Percentiles rank a stretch among this genome's conserved stretches.
Evolutionary conservation across 2,113 vertebrate genomes (phyloP).

Genomic region (Gopherus evgoodei): DNA sequence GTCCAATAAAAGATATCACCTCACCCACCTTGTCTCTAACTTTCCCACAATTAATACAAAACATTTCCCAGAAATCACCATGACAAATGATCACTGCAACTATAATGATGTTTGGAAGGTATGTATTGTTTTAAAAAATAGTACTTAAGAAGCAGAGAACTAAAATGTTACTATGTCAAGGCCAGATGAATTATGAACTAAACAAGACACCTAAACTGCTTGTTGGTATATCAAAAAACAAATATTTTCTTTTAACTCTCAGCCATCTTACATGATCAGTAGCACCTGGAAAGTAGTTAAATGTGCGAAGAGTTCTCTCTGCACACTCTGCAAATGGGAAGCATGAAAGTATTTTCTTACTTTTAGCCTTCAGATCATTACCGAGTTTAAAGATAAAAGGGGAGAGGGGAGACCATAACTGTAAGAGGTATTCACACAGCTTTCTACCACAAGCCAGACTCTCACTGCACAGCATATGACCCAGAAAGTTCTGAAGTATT

Average conservation of each 20-base stretch:
- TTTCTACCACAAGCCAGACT: slow-evolving; percentile 32
- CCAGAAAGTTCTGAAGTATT: slow-evolving; percentile 9
- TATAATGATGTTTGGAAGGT: not conserved
- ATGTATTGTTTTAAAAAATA: not conserved
- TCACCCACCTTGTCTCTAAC: not conserved
- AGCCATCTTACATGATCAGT: not conserved
- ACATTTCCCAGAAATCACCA: not conserved
- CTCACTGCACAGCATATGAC: not conserved
- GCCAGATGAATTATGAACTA: not conserved
- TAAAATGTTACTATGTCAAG: not conserved
- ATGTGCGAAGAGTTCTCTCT: fast-evolving
- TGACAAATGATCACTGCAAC: not conserved
- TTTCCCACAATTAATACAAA: not conserved
- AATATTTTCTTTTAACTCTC: not conserved
- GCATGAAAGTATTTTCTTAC: fast-evolving
- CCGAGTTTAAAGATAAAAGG: not conserved
- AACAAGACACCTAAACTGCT: not conserved
- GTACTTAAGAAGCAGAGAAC: not conserved
- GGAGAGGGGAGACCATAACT: not conserved
- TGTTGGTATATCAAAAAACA: not conserved
- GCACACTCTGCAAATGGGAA: not conserved
- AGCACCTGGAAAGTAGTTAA: not conserved
- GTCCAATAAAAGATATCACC: not conserved
- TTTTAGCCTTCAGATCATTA: not conserved
- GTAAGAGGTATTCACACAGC: not conserved